Evolutionary conservation across 2,113 vertebrate genomes (phyloP), one percentile per base, ranked within the genome.

Genomic region (Pollachius pollachius): DNA sequence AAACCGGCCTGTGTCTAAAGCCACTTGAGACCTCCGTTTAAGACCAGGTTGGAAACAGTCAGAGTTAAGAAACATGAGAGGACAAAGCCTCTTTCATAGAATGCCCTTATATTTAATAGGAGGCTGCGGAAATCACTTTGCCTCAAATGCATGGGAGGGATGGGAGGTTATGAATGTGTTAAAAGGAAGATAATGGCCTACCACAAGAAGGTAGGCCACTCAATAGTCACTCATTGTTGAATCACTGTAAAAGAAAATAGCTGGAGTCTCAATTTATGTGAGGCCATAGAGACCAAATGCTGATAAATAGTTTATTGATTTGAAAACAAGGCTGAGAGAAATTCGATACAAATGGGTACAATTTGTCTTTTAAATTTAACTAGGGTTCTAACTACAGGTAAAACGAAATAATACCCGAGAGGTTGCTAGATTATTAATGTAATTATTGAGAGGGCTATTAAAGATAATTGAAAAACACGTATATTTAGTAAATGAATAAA

Each of bases 21-120:
- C 68, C 67, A 66, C 81, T 75, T 34, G 64, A 78, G 71, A 76
- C 61, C 65, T 67, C 59, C 65, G 64, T 74, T 84, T 75, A 72
- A 74, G 73, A 65, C 21, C 27, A 59, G 62, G 54, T n/a, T 17
- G 15, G 70, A 64, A 78, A 70, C 25, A 62, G 69, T 62, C 61
- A 74, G 75, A 71, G 67, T 82, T 67, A 72, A 78, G 48, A 79
- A 83, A 82, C 73, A 64, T 77, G 68, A 84, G 80, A 78, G 64
- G 63, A 77, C 84, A 68, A 75, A 83, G 84, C 77, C 70, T 70
- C 73, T 75, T 65, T 58, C 11, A 13, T 48, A 48, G 12, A 12
- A 13, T 67, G 68, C 71, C 74, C 73, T 83, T 73, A 68, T 68
- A 59, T 74, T 69, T 79, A 81, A 84, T 78, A 78, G 80, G 80